Evolutionary conservation across 2,888 invertebrate genomes (phyloP).

Genomic region (Zele albiditarsus): DNA sequence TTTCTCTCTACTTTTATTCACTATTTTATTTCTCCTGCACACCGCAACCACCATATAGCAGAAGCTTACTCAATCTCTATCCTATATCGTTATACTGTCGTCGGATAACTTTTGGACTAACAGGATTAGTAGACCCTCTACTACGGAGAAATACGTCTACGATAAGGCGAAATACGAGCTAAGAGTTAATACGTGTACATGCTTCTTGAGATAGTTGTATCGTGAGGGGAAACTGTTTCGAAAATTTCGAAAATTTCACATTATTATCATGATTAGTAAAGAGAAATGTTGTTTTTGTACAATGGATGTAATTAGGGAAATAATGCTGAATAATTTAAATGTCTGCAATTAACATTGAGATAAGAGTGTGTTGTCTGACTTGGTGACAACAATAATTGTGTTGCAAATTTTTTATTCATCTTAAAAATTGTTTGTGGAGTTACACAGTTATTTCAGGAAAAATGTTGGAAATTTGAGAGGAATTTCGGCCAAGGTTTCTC

Average conservation of each 20-base stretch:
- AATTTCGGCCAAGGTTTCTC: too few relatives aligned
- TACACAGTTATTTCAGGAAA: too few relatives aligned
- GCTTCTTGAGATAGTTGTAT: neutral
- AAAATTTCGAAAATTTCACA: neutral
- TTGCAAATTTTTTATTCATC: too few relatives aligned
- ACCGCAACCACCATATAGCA: constrained; percentile 2
- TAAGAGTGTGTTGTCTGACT: too few relatives aligned
- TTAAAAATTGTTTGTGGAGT: too few relatives aligned
- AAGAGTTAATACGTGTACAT: neutral
- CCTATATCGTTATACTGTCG: constrained; percentile 27
- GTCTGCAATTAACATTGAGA: too few relatives aligned
- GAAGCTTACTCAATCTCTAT: constrained; percentile 9
- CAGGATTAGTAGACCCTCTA: constrained; percentile 57
- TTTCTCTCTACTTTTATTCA: constrained; percentile 31
- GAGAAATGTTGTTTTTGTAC: too few relatives aligned
- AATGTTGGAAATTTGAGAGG: too few relatives aligned
- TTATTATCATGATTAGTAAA: neutral
- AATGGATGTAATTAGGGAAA: too few relatives aligned
- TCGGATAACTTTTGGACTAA: constrained; percentile 59
- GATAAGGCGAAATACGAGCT: neutral
- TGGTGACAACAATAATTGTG: too few relatives aligned
- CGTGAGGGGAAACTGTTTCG: neutral
- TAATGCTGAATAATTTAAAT: too few relatives aligned
- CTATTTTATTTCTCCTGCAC: constrained; percentile 19
- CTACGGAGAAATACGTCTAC: constrained; percentile 35